phyloP scores from a whole-genome alignment of 2,113 vertebrate species.

The Lipophrys pholis region DNA sequence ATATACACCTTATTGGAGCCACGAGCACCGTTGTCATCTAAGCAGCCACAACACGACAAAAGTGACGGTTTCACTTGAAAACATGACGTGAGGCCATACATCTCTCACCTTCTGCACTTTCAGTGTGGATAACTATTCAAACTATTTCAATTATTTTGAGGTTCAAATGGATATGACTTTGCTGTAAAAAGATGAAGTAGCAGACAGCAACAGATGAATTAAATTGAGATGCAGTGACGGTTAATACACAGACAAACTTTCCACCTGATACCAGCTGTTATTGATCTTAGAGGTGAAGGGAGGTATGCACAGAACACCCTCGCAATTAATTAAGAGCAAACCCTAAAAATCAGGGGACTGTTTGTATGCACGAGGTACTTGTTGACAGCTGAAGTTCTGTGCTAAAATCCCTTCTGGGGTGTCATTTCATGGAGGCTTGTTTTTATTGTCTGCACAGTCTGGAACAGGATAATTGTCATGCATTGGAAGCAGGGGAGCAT shows the following conservation, averaged over 20 bases:
- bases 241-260: background rate
- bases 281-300: background rate
- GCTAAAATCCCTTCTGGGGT: background rate
- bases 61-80: no score
- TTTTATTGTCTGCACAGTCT: conserved; percentile 52
- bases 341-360: background rate
- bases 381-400: conserved; percentile 42
- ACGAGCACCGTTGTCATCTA: no score
- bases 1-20: no score
- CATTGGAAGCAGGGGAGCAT: conserved; percentile 74
- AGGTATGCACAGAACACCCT: background rate
- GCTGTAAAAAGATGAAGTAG: no score
- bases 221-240: no score
- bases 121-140: no score
- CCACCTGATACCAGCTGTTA: background rate
- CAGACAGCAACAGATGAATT: no score
- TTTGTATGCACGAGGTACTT: background rate
- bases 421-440: conserved; percentile 33
- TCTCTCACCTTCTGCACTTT: no score
- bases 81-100: no score
- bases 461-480: conserved; percentile 68
- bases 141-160: no score
- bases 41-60: no score
- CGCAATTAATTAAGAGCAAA: background rate
- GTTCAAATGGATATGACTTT: no score